A percentile compares a stretch with the other conserved stretches of the same genome.
Conservation (phyloP, 1,140 invertebrate genomes). For the Luehdorfia chinensis region DNA sequence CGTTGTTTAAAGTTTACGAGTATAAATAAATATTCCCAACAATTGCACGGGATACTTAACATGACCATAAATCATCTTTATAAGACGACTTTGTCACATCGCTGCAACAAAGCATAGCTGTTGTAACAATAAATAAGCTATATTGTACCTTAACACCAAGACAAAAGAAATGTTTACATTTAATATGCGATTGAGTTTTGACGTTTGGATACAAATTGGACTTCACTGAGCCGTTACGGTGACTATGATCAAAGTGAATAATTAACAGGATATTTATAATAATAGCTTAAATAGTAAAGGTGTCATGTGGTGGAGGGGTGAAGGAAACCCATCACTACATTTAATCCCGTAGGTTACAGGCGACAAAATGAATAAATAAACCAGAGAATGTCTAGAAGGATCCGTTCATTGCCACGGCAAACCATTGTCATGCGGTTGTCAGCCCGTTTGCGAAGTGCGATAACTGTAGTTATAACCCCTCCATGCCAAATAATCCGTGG, state of each 20-base stretch:
- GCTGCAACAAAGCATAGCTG: conserved; percentile 40
- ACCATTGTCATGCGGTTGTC: too few species aligned
- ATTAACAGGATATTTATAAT: conserved; percentile 22
- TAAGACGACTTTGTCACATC: conserved; percentile 72
- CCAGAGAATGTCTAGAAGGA: too few species aligned
- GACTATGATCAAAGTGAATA: conserved; percentile 43
- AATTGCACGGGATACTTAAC: conserved; percentile 74
- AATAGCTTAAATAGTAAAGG: too few species aligned
- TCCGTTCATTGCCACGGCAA: too few species aligned
- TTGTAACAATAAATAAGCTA: conserved; percentile 21
- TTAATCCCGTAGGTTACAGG: too few species aligned
- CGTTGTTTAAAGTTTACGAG: conserved; percentile 72
- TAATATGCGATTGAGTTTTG: conserved; percentile 26
- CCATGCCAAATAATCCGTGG: too few species aligned
- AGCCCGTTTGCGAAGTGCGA: too few species aligned
- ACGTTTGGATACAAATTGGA: conserved; percentile 26
- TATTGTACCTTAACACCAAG: conserved; percentile 37
- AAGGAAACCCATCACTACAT: too few species aligned
- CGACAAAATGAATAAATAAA: too few species aligned
- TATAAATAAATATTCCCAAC: conserved; percentile 72
- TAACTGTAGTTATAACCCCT: too few species aligned
- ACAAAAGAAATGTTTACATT: conserved; percentile 31
- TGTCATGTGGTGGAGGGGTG: too few species aligned
- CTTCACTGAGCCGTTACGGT: conserved; percentile 25
- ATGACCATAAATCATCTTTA: conserved; percentile 70